phyloP scores from a whole-genome alignment of 2,797 vertebrate species.

The Pachyuromys duprasi region DNA sequence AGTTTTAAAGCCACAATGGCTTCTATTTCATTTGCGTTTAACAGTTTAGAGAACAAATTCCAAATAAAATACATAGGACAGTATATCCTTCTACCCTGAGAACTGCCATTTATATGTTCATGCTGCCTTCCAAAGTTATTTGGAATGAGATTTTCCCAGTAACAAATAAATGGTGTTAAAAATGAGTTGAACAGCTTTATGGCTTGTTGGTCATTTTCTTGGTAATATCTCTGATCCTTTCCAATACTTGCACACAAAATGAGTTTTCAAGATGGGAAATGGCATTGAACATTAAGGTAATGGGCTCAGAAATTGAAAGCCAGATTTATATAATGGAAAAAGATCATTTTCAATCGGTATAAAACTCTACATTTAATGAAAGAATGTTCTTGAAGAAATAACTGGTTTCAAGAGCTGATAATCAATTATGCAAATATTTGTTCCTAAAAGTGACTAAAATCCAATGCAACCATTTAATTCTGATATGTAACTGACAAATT shows the following conservation, averaged over 20 bases:
- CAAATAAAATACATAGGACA: conserved; percentile 35
- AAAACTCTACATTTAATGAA: conserved; percentile 55
- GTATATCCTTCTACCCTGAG: neutral
- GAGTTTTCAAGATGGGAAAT: conserved; percentile 72
- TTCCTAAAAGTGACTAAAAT: conserved; percentile 63
- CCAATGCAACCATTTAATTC: conserved; percentile 57
- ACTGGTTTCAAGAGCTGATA: neutral
- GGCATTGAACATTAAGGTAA: conserved; percentile 64
- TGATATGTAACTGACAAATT: conserved; percentile 48
- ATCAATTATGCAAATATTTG: conserved; percentile 72
- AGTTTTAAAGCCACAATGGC: conserved; percentile 4
- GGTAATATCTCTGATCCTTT: conserved; percentile 71
- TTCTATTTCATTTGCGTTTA: conserved; percentile 36
- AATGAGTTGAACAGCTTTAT: conserved; percentile 52
- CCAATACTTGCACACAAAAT: conserved; percentile 62
- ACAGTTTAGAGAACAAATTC: conserved; percentile 31
- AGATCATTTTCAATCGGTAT: conserved; percentile 48
- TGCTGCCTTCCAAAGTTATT: conserved; percentile 1
- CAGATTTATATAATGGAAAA: conserved; percentile 64
- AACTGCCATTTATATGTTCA: neutral
- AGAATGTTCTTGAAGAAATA: conserved; percentile 61
- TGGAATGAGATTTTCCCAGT: conserved; percentile 43
- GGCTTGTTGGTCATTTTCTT: conserved; percentile 62
- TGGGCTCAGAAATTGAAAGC: conserved; percentile 64
- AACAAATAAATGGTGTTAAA: conserved; percentile 49